These are phyloP conservation scores for Petroica traversi DNA, from an alignment of 2,113 vertebrate genomes.

Conservation along the genomic window DNA sequence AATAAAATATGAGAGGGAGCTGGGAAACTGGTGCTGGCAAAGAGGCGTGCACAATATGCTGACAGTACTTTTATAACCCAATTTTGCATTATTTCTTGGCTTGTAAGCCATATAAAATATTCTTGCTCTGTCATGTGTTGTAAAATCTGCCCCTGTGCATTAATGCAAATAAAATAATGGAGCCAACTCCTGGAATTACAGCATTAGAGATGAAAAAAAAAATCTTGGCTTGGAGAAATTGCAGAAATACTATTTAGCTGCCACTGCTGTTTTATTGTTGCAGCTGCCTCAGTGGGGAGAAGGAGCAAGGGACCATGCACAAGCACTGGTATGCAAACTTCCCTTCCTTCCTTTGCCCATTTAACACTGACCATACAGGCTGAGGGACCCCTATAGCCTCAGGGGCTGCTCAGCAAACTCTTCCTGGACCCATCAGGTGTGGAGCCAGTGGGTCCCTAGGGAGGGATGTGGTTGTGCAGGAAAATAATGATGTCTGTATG, in stretches of 20 bases:
- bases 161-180: neutral
- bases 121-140: neutral
- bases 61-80: neutral
- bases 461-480: neutral
- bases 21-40: neutral
- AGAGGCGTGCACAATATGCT: neutral
- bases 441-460: neutral
- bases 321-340: accelerated
- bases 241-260: neutral
- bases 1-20: neutral
- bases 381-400: neutral
- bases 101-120: neutral
- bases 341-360: neutral
- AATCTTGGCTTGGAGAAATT: neutral
- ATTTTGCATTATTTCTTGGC: constrained; percentile 48
- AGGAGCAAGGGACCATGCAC: neutral
- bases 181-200: neutral
- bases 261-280: neutral
- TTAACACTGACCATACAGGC: neutral
- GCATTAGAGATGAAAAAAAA: neutral
- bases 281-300: neutral
- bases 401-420: neutral
- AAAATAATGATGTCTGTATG: neutral
- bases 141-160: neutral
- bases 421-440: neutral